These are phyloP conservation scores for Ictidomys tridecemlineatus DNA, from an alignment of 2,113 vertebrate genomes.

Conservation along the genomic window DNA sequence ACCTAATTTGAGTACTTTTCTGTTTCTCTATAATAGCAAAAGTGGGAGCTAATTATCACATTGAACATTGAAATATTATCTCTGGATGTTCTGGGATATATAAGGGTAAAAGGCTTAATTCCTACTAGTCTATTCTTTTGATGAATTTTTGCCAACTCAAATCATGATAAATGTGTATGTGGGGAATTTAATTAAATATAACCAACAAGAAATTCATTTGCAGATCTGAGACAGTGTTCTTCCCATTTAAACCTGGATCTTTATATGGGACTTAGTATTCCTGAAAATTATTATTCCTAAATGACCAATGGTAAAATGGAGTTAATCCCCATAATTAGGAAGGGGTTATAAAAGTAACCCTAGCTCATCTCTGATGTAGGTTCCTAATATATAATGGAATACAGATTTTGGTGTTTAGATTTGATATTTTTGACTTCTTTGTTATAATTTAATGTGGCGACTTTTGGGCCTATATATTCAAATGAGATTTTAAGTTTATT, in stretches of 20 bases:
- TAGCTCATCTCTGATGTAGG: background rate
- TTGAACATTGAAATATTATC: background rate
- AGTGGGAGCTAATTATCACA: background rate
- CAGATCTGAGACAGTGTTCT: background rate
- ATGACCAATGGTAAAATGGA: background rate
- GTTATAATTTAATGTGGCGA: background rate
- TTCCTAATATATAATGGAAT: background rate
- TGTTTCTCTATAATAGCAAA: background rate
- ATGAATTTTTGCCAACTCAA: background rate
- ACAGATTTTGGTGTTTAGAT: background rate
- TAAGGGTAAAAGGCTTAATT: background rate
- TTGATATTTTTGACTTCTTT: background rate
- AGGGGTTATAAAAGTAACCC: background rate
- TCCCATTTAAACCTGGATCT: background rate
- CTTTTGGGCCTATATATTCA: background rate
- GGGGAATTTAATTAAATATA: background rate
- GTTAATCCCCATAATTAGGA: background rate
- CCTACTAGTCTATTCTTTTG: background rate
- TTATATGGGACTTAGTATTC: background rate
- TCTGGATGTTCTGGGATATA: no score
- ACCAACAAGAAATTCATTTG: background rate
- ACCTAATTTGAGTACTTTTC: background rate
- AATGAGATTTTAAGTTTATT: background rate
- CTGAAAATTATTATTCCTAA: background rate
- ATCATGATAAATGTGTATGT: background rate